Percentiles rank a stretch among this genome's conserved stretches.
Evolutionary conservation across 2,797 vertebrate species (phyloP).

Genomic region (Chaenodraco wilsoni): DNA sequence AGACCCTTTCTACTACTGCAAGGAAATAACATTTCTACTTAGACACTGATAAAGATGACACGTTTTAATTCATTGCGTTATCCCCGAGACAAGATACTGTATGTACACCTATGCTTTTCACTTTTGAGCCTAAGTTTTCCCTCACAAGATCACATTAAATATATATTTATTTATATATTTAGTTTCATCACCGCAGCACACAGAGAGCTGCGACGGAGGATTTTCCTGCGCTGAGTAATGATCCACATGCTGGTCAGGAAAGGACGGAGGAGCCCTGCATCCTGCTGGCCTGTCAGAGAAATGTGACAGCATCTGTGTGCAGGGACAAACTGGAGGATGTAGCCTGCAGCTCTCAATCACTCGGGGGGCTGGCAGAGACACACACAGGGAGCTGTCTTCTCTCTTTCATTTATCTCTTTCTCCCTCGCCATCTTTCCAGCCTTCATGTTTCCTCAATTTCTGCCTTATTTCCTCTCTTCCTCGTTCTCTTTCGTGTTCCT

Average conservation of each 20-base stretch:
- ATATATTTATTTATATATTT: conserved; percentile 37
- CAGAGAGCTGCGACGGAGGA: conserved; percentile 16
- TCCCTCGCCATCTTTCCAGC: conserved; percentile 35
- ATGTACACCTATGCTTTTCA: not conserved
- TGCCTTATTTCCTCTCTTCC: conserved; percentile 33
- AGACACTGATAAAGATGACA: conserved; percentile 28
- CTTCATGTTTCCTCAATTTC: conserved; percentile 46
- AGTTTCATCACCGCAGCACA: conserved; percentile 19
- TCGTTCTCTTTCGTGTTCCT: conserved; percentile 23
- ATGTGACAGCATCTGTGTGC: conserved; percentile 74
- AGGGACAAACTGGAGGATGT: conserved; percentile 70
- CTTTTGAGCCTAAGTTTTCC: conserved; percentile 14
- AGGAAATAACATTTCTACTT: conserved; percentile 15
- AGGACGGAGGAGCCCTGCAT: conserved; percentile 62
- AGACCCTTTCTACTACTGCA: conserved; percentile 25
- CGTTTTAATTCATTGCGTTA: conserved; percentile 25
- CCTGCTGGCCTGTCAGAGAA: conserved; percentile 81
- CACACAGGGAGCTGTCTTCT: conserved; percentile 63
- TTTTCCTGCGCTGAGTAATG: conserved; percentile 61
- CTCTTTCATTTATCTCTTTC: conserved; percentile 63
- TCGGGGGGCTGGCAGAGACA: conserved; percentile 65
- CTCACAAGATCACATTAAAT: conserved; percentile 22
- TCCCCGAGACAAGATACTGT: conserved; percentile 9
- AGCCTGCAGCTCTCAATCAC: conserved; percentile 75
- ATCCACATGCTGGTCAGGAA: conserved; percentile 67